A percentile compares a stretch with the other conserved stretches of the same genome.
Conservation (phyloP, 2,113 vertebrate species). For the Camelus bactrianus region DNA sequence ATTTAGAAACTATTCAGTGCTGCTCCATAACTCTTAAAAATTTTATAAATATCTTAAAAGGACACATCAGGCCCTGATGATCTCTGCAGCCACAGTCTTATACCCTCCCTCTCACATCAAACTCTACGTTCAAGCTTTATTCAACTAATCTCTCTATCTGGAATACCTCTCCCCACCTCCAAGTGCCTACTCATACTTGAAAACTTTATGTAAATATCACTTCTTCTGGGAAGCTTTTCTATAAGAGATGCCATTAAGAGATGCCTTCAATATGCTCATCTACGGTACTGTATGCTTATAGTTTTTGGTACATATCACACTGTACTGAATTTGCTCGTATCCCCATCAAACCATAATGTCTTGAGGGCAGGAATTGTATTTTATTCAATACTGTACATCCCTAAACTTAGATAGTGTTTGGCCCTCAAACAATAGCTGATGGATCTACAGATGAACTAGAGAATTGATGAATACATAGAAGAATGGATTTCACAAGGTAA, state of each 20-base stretch:
- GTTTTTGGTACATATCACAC: background rate
- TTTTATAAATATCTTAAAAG: slow-evolving; percentile 20
- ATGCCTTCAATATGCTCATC: background rate
- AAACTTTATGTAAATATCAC: background rate
- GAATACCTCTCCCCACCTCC: background rate
- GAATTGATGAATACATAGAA: background rate
- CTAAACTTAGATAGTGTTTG: background rate
- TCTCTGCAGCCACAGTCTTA: background rate
- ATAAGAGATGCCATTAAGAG: background rate
- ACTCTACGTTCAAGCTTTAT: background rate
- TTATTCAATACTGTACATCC: background rate
- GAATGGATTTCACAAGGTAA: background rate
- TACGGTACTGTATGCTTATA: background rate
- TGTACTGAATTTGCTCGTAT: background rate
- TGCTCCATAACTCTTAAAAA: background rate
- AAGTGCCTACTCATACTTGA: background rate
- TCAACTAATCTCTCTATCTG: background rate
- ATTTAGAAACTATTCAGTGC: background rate
- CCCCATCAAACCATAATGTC: background rate
- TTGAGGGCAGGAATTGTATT: background rate
- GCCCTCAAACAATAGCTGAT: background rate
- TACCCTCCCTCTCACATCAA: background rate
- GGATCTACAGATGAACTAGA: background rate
- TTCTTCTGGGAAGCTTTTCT: background rate
- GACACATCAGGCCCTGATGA: background rate